These are phyloP conservation scores for Cactoblastis cactorum DNA, from an alignment of 2,888 invertebrate species.

Conservation along the genomic window DNA sequence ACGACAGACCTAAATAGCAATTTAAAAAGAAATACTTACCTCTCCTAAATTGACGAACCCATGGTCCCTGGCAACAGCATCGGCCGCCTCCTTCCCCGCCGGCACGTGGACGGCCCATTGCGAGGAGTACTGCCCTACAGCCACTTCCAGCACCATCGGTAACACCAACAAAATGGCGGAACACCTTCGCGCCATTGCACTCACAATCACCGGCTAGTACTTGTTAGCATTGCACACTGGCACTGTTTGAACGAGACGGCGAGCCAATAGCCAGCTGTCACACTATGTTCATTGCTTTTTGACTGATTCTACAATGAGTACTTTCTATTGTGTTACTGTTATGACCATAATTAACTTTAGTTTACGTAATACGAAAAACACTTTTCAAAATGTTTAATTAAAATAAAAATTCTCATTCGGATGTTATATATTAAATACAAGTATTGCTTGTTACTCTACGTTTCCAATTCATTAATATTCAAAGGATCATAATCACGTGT, in stretches of 20 bases:
- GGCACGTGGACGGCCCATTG: slow-evolving; percentile 93
- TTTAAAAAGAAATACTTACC: slow-evolving; percentile 79
- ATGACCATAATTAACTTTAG: too few species aligned
- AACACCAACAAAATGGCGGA: slow-evolving; percentile 50
- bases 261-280: slow-evolving; percentile 10
- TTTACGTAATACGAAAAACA: too few species aligned
- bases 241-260: slow-evolving; percentile 15
- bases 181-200: slow-evolving; percentile 67
- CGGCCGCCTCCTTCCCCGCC: slow-evolving; percentile 83
- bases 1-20: too few species aligned
- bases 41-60: slow-evolving; percentile 92
- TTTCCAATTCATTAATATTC: too few species aligned
- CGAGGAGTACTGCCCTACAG: slow-evolving; percentile 83
- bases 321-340: background rate
- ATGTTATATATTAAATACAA: too few species aligned
- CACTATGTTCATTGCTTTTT: slow-evolving; percentile 13
- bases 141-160: slow-evolving; percentile 43
- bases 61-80: slow-evolving; percentile 87
- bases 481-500: too few species aligned
- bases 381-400: too few species aligned
- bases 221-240: slow-evolving; percentile 72
- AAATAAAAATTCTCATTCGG: too few species aligned
- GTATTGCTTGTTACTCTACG: too few species aligned
- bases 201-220: slow-evolving; percentile 71
- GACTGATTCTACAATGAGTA: background rate